Evolutionary conservation across 2,888 invertebrate genomes (phyloP), one percentile per base, ranked within the genome.

Genomic region (Cantharis lateralis): DNA sequence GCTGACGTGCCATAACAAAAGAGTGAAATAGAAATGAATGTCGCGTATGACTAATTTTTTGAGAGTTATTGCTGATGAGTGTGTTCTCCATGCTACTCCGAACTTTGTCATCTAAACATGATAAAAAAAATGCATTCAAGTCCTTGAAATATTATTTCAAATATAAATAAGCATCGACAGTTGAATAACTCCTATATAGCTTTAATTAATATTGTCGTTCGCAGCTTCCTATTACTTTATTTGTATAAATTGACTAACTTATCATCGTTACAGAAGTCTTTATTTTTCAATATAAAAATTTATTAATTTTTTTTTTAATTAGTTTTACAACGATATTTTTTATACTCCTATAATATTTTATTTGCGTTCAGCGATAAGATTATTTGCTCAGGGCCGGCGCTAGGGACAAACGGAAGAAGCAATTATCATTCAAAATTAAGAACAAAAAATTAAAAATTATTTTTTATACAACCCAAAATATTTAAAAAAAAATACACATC

Each of bases 11-110:
- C 62, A 69, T 16, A 62, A 62, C 13, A 28, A 62, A n/a, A 7
- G 15, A 2, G 7, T 62, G 73, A 13, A 28, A 62, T 73, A 20
- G 73, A 62, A 24, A 48, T 18, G 16, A 66, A 24, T 16, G 66
- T 61, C 28, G 62, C 28, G 69, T 73, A 68, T 73, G 73, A 73
- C 62, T 73, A 73, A 73, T 20, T 68, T 28, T 62, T 32, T 62
- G 28, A 73, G 73, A 68, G 73, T 73, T 73, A 73, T 73, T 68
- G 10, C 11, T 68, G 24, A 48, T 68, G 68, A 68, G 68, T 68
- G 62, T 69, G 11, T 15, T 10, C 13, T 73, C 9, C 10, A 5
- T n/a, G 4, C 4, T 32, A 4, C 3, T 66, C 48, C 48, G n/a
- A 20, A 20, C 64, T 66, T 66, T 66, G 64, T 66, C 63, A 16